Evolutionary conservation across 92 coral and sea anemone genomes (phyloP).

Genomic region (Palythoa heliodiscus): DNA sequence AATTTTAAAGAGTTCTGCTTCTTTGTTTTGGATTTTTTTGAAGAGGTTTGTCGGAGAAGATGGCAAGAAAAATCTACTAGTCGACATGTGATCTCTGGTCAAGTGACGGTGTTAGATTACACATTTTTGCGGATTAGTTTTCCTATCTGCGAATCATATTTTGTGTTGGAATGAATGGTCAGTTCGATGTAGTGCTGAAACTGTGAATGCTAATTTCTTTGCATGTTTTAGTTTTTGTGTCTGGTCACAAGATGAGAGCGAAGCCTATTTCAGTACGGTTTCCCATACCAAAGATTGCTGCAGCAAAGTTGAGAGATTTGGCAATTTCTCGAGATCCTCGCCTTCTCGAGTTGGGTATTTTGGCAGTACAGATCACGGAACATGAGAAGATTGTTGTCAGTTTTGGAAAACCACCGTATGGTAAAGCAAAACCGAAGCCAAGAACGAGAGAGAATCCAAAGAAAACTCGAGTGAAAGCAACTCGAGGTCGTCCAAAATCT

Average conservation of each 20-base stretch:
- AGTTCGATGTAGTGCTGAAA: slow-evolving; percentile 16
- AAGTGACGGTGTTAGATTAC: slow-evolving; percentile 31
- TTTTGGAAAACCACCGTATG: slow-evolving; percentile 34
- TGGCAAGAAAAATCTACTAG: neutral
- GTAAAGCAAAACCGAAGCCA: slow-evolving; percentile 20
- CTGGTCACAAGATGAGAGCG: slow-evolving; percentile 40
- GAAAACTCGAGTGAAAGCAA: slow-evolving; percentile 33
- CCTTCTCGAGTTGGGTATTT: slow-evolving; percentile 77
- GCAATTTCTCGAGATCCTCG: slow-evolving; percentile 84
- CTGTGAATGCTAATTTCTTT: slow-evolving; percentile 26
- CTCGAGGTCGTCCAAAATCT: slow-evolving; percentile 18
- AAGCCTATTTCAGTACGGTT: slow-evolving; percentile 72
- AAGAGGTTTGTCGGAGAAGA: neutral
- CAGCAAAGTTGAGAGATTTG: slow-evolving; percentile 76
- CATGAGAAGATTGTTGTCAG: slow-evolving; percentile 89
- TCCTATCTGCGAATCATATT: slow-evolving; percentile 20
- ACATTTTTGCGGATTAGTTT: slow-evolving; percentile 1
- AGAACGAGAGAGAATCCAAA: slow-evolving; percentile 10
- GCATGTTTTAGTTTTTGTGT: neutral
- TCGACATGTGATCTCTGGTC: slow-evolving; percentile 19
- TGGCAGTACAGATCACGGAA: slow-evolving; percentile 89
- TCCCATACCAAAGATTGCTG: slow-evolving; percentile 78
- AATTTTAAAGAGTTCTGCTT: slow-evolving; percentile 48
- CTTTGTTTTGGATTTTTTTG: slow-evolving; percentile 15
- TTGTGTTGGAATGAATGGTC: slow-evolving; percentile 40